Conservation (phyloP, 2,797 vertebrate genomes). For the Carcharodon carcharias region DNA sequence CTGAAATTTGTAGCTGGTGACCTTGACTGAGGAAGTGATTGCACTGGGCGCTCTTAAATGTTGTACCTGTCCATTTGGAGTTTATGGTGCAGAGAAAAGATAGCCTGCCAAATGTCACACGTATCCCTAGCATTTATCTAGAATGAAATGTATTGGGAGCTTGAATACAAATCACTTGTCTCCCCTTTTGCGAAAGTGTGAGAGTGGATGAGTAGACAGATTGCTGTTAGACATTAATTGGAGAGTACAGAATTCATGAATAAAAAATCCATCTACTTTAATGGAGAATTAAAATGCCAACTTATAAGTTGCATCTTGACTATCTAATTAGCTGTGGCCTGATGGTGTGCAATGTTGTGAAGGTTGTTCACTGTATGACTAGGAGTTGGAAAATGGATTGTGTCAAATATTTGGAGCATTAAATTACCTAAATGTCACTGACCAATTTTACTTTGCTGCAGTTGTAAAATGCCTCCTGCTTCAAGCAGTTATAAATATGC, state of each 20-base stretch:
- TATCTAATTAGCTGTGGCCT: not conserved
- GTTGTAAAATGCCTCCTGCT: not conserved
- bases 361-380: not conserved
- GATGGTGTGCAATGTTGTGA: not conserved
- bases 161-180: too few relatives aligned
- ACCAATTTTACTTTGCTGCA: not conserved
- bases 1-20: not conserved
- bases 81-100: not conserved
- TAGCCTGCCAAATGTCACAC: not conserved
- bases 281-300: not conserved
- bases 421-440: not conserved
- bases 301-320: not conserved
- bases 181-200: not conserved
- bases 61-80: not conserved
- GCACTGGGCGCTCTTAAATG: not conserved
- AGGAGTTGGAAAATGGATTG: not conserved
- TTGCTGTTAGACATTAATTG: not conserved
- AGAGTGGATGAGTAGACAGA: not conserved
- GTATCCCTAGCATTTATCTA: not conserved
- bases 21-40: not conserved
- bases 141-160: not conserved
- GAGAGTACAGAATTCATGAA: not conserved
- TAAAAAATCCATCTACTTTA: not conserved
- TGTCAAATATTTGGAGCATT: not conserved
- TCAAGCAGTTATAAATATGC: not conserved